Conservation (phyloP, 2,113 vertebrate genomes). For the Brachyhypopomus gauderio region DNA sequence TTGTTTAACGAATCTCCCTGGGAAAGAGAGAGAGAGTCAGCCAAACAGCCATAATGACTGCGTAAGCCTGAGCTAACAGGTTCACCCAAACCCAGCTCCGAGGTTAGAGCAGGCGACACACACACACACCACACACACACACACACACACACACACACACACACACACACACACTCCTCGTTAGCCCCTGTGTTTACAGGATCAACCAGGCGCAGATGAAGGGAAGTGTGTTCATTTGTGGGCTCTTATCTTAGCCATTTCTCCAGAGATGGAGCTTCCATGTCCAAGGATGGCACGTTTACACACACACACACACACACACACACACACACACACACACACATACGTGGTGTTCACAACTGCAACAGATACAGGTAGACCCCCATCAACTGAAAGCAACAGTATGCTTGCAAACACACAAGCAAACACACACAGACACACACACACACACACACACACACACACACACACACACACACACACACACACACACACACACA, state of each 20-base stretch:
- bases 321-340: conserved; percentile 29
- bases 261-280: background rate
- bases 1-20: conserved; percentile 56
- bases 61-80: conserved; percentile 42
- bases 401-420: background rate
- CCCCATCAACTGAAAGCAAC: too few species aligned
- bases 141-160: conserved; percentile 7
- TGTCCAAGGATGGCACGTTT: background rate
- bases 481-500: conserved; percentile 9
- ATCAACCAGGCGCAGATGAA: conserved; percentile 31
- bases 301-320: conserved; percentile 20
- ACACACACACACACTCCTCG: conserved; percentile 33
- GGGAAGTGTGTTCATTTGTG: conserved; percentile 29
- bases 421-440: background rate
- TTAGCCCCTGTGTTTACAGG: conserved; percentile 39
- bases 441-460: background rate
- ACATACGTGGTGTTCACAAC: background rate
- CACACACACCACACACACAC: conserved; percentile 32
- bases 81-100: conserved; percentile 43
- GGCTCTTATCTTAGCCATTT: background rate
- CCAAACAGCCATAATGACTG: conserved; percentile 43
- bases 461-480: conserved; percentile 12
- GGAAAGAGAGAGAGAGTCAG: conserved; percentile 36
- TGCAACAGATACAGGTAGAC: too few species aligned
- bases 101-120: conserved; percentile 29